phyloP scores from a whole-genome alignment of 2,113 vertebrate genomes.

The Spermophilus dauricus region DNA sequence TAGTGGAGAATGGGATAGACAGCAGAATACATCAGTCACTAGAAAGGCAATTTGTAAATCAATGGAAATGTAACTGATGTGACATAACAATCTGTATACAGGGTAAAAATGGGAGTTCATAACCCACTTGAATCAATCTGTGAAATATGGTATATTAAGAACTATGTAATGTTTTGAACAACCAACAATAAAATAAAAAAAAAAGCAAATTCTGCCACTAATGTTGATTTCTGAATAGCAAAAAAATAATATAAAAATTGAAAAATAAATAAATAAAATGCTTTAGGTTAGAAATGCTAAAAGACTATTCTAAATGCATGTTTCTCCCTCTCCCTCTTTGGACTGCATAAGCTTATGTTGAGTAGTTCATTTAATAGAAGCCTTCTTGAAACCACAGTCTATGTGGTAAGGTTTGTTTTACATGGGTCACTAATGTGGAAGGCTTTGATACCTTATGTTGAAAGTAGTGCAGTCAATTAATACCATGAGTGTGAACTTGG shows the following conservation, averaged over 20 bases:
- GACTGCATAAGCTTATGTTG: conserved; percentile 41
- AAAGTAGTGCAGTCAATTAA: conserved; percentile 75
- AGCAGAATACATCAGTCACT: too few relatives aligned
- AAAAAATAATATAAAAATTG: neutral
- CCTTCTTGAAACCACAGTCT: conserved; percentile 57
- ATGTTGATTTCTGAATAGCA: conserved; percentile 55
- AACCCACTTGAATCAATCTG: too few relatives aligned
- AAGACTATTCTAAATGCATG: neutral
- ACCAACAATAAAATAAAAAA: too few relatives aligned
- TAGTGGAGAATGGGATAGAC: too few relatives aligned
- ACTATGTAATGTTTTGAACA: too few relatives aligned
- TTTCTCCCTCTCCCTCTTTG: neutral
- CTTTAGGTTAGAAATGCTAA: conserved; percentile 52
- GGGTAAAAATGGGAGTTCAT: too few relatives aligned
- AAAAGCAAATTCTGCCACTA: conserved; percentile 47
- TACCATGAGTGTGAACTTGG: conserved; percentile 80
- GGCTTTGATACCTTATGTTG: conserved; percentile 77
- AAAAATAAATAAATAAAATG: neutral
- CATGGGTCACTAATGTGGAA: conserved; percentile 66
- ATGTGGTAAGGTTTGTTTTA: conserved; percentile 66
- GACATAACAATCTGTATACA: too few relatives aligned
- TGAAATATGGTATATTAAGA: too few relatives aligned
- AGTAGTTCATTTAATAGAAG: conserved; percentile 69
- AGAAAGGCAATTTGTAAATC: too few relatives aligned
- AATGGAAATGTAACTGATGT: too few relatives aligned